These are phyloP conservation scores for Eospalax fontanierii DNA, from an alignment of 2,797 vertebrate species.

Conservation along the genomic window DNA sequence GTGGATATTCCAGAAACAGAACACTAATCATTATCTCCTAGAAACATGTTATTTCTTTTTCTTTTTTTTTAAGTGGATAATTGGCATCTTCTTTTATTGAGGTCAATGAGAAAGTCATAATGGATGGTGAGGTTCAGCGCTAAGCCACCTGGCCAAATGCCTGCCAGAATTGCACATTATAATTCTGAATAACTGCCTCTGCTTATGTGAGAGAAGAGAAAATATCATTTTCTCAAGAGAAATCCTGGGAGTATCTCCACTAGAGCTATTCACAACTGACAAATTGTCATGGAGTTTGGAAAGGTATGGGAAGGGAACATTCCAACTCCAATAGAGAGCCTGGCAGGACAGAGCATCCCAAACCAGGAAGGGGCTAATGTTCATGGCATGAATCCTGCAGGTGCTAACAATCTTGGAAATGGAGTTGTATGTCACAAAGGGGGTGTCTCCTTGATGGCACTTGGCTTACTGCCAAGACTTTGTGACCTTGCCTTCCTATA, in stretches of 20 bases:
- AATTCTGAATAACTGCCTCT: slow-evolving; percentile 25
- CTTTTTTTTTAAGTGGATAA: background rate
- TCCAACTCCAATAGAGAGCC: slow-evolving; percentile 31
- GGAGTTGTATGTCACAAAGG: slow-evolving; percentile 57
- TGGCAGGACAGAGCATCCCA: background rate
- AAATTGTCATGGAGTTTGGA: slow-evolving; percentile 65
- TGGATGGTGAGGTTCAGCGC: background rate
- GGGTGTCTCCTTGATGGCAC: background rate
- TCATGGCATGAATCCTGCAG: slow-evolving; percentile 55
- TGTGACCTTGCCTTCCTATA: background rate
- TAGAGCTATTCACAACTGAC: slow-evolving; percentile 50
- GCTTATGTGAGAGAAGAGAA: slow-evolving; percentile 14
- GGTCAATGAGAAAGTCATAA: background rate
- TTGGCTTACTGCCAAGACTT: background rate
- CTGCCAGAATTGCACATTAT: background rate
- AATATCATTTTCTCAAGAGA: slow-evolving; percentile 40
- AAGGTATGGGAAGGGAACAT: slow-evolving; percentile 18
- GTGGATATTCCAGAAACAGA: background rate
- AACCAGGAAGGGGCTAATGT: slow-evolving; percentile 53
- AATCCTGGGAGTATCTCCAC: slow-evolving; percentile 58
- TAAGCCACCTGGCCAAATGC: background rate
- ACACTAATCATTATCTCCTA: background rate
- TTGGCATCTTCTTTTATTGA: background rate
- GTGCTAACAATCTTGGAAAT: slow-evolving; percentile 49
- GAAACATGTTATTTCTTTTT: background rate